These are phyloP conservation scores for Hemiscyllium ocellatum DNA, from an alignment of 2,113 vertebrate genomes.

Conservation along the genomic window DNA sequence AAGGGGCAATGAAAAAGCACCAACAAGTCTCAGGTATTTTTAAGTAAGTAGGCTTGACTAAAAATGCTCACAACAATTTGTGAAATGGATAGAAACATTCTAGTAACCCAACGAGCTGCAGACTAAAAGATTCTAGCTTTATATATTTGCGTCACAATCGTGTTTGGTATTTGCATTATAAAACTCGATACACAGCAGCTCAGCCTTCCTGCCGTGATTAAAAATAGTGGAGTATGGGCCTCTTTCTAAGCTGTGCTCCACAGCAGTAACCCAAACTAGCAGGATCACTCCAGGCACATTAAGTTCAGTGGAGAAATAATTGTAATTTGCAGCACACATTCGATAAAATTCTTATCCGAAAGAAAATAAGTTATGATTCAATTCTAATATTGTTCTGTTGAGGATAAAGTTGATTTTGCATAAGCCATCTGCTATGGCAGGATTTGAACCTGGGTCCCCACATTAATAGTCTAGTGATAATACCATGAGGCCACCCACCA, in stretches of 20 bases:
- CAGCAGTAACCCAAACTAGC: background rate
- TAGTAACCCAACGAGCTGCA: background rate
- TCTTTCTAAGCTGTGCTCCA: too few species aligned
- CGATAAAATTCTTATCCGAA: background rate
- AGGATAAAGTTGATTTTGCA: background rate
- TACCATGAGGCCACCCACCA: too few species aligned
- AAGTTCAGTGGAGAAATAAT: too few species aligned
- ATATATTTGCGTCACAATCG: background rate
- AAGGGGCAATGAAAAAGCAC: background rate
- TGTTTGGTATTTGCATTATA: background rate
- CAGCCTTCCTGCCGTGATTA: too few species aligned
- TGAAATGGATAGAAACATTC: background rate
- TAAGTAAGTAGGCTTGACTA: background rate
- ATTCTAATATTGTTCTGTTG: background rate
- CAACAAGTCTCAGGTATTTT: background rate
- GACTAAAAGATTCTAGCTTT: background rate
- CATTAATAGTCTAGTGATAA: too few species aligned
- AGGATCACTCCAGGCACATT: background rate
- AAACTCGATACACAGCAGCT: background rate
- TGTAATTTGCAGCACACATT: background rate
- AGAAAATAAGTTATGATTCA: background rate
- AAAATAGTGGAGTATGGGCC: background rate
- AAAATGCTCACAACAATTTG: background rate
- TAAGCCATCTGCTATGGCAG: too few species aligned
- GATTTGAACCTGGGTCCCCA: too few species aligned